Evolutionary conservation across 2,797 vertebrate genomes (phyloP).

Genomic region (Poeciliopsis gracilis): DNA sequence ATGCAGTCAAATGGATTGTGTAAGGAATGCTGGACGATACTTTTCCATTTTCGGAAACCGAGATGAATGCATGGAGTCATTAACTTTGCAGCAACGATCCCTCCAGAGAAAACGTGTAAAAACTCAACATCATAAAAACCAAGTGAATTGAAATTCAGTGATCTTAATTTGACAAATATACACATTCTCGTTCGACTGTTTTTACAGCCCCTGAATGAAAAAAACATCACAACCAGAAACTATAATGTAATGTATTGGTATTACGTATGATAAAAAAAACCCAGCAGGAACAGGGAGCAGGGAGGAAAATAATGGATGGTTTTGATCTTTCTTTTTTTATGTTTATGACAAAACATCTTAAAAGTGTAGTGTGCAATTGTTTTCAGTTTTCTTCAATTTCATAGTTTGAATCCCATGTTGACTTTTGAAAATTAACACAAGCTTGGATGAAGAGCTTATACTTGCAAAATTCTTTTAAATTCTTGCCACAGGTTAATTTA

Average conservation of each 20-base stretch:
- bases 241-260: not conserved
- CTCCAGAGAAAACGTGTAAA: not conserved
- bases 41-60: not conserved
- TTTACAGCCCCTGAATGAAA: not conserved
- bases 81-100: not conserved
- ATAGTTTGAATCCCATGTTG: no score
- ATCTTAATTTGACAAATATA: not conserved
- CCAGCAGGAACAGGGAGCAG: not conserved
- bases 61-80: not conserved
- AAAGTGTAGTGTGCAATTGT: not conserved
- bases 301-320: not conserved
- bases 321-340: not conserved
- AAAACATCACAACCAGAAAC: not conserved
- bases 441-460: not conserved
- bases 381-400: not conserved
- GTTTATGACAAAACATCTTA: not conserved
- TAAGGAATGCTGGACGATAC: not conserved
- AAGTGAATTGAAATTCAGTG: not conserved
- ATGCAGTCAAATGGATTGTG: not conserved
- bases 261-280: not conserved
- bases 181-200: not conserved
- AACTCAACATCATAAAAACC: not conserved
- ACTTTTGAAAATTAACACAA: not conserved
- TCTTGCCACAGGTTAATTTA: not conserved
- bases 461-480: no score